Base-by-base conservation (phyloP, 2,113 vertebrate species). In the Lagopus leucura region DNA sequence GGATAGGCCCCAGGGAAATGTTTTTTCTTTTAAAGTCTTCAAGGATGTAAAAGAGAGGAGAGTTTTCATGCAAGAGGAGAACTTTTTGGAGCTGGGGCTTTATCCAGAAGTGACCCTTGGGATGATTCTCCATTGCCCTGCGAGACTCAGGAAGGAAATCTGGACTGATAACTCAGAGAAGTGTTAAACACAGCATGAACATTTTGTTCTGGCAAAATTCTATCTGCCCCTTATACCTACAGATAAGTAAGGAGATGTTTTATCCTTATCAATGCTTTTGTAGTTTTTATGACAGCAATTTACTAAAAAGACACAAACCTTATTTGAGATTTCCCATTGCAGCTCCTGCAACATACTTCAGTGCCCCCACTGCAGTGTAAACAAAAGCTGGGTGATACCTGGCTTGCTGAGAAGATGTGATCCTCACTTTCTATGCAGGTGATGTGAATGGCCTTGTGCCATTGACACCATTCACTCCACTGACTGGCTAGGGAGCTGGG, bases 121-220 rank as follows among this genome's bases (percentile, higher is more conserved):
- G 40, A 13, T 0, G 0, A 76, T 80, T 70, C 22, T 82, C 54
- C 40, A 21, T 21, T 89, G 61, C 27, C n/a, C 25, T 43, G 32
- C 28, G 42, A 88, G 21, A 40, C 25, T 38, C 2, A 21, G 13
- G 48, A 20, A 71, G 1, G 69, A 43, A 52, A 48, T 45, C 52
- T 58, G 45, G 85, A 60, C 6, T 0, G 6, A 5, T 52, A n/a
- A 42, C 40, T 94, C 5, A 0, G 28, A 69, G 48, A 40, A 73
- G 1, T 19, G 7, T 50, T 64, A 20, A 83, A 50, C 27, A 15
- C 38, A 55, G 80, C 0, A 0, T 2, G 6, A 36, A 73, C 8
- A 55, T 66, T 47, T 67, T 86, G 13, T 50, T 70, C 60, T 81
- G 64, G 13, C 24, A 58, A n/a, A 66, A 24, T 43, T 21, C 63